A percentile compares a stretch with the other conserved stretches of the same genome.
Conservation (phyloP, 30 jellyfish, hydroid and myxozoan species). For the Morbakka virulenta region DNA sequence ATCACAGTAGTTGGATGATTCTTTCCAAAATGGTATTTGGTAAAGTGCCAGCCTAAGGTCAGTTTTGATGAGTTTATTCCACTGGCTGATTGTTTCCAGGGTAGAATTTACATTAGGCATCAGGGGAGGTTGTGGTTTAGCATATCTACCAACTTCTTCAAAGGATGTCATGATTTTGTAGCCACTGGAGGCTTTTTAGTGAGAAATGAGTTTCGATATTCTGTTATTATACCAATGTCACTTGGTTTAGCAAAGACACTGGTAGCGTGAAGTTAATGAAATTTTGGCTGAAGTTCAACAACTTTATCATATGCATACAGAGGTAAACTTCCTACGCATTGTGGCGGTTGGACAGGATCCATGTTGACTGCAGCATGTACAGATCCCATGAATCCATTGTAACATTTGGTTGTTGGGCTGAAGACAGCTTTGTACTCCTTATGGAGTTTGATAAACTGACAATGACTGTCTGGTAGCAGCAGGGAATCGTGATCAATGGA, state of each 20-base stretch:
- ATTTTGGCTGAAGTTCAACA: conserved; percentile 26
- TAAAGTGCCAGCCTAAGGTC: conserved; percentile 55
- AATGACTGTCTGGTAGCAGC: too few relatives aligned
- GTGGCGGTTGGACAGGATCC: conserved; percentile 69
- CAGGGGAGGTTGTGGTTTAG: conserved; percentile 70
- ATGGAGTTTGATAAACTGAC: too few relatives aligned
- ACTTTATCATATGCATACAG: conserved; percentile 36
- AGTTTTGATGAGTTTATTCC: conserved; percentile 42
- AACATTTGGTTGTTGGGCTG: conserved; percentile 40
- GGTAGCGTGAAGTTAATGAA: conserved; percentile 36
- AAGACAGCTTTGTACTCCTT: conserved; percentile 14
- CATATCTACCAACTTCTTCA: conserved; percentile 48
- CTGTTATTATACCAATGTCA: conserved; percentile 25
- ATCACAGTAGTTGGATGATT: conserved; percentile 58
- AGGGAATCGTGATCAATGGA: too few relatives aligned
- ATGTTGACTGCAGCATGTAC: conserved; percentile 54
- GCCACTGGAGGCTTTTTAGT: conserved; percentile 59
- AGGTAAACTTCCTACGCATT: conserved; percentile 42
- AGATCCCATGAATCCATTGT: conserved; percentile 58
- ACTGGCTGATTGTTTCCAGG: conserved; percentile 41
- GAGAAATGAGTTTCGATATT: conserved; percentile 59
- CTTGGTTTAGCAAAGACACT: conserved; percentile 55
- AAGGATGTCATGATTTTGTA: conserved; percentile 54
- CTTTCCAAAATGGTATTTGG: conserved; percentile 56
- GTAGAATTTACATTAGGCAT: conserved; percentile 65